Percentiles rank a stretch among this genome's conserved stretches.
These are phyloP conservation scores for Falcunculus frontatus DNA, from an alignment of 2,113 vertebrate genomes.

Conservation along the genomic window DNA sequence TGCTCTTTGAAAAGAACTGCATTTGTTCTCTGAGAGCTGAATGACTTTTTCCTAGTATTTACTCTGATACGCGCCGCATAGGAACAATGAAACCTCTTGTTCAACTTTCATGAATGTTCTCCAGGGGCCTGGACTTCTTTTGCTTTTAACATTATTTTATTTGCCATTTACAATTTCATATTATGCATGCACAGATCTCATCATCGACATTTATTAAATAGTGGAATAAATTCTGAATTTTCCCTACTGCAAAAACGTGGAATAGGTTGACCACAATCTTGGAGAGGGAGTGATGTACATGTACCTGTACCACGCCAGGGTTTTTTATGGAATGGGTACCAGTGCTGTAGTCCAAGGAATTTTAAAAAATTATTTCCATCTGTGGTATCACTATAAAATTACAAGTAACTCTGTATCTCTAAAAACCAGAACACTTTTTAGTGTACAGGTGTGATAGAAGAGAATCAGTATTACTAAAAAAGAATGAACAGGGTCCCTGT, in stretches of 20 bases:
- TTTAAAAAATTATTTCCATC: neutral
- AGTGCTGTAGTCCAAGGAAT: neutral
- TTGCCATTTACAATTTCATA: neutral
- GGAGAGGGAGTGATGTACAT: fast-evolving
- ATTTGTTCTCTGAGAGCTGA: neutral
- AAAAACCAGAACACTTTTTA: neutral
- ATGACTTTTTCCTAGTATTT: neutral
- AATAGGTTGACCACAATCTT: neutral
- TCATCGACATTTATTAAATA: neutral
- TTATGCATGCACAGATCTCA: neutral
- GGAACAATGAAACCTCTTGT: slow-evolving; percentile 28
- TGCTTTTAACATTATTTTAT: neutral
- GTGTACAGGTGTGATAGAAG: neutral
- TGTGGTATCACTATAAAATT: neutral
- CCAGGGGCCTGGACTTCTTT: neutral
- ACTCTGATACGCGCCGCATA: neutral
- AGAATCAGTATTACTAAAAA: neutral
- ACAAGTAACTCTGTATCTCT: neutral
- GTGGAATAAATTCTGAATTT: neutral
- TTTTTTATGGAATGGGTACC: neutral
- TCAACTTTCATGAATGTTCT: neutral
- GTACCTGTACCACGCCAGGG: neutral
- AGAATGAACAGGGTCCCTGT: neutral
- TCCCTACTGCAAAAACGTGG: neutral
- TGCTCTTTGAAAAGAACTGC: neutral